phyloP scores from a whole-genome alignment of 1,140 invertebrate genomes.

The Dendroctonus valens region DNA sequence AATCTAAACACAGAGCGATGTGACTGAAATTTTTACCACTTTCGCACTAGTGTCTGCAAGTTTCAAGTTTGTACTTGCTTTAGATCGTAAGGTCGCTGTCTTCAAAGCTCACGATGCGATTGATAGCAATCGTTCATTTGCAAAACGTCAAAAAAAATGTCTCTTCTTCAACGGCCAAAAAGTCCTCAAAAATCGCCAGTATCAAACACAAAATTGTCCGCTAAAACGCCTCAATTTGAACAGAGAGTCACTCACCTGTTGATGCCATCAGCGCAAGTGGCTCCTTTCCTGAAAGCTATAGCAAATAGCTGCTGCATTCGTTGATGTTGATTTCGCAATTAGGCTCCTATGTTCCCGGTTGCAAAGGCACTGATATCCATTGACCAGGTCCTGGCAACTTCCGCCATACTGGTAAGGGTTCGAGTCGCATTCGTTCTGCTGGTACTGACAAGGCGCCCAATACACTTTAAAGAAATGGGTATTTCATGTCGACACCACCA shows the following conservation, averaged over 20 bases:
- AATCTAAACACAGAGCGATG: too few species aligned
- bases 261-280: constrained; percentile 88
- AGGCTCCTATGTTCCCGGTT: constrained; percentile 80
- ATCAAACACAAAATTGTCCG: too few species aligned
- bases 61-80: neutral
- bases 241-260: constrained; percentile 61
- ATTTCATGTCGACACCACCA: too few species aligned
- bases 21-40: too few species aligned
- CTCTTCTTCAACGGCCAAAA: too few species aligned
- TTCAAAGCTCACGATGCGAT: too few species aligned
- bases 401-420: constrained; percentile 89
- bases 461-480: constrained; percentile 59
- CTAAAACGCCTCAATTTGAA: too few species aligned
- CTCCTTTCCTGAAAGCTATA: constrained; percentile 88
- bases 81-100: too few species aligned
- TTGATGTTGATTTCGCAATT: constrained; percentile 95
- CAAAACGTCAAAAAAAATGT: too few species aligned
- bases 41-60: too few species aligned
- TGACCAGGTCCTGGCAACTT: constrained; percentile 78
- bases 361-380: constrained; percentile 87
- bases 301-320: constrained; percentile 93
- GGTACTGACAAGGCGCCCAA: constrained; percentile 86
- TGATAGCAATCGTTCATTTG: too few species aligned
- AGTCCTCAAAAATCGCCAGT: too few species aligned
- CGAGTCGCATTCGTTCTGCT: constrained; percentile 92